Evolutionary conservation across 2,113 vertebrate genomes (phyloP).

Genomic region (Spermophilus dauricus): DNA sequence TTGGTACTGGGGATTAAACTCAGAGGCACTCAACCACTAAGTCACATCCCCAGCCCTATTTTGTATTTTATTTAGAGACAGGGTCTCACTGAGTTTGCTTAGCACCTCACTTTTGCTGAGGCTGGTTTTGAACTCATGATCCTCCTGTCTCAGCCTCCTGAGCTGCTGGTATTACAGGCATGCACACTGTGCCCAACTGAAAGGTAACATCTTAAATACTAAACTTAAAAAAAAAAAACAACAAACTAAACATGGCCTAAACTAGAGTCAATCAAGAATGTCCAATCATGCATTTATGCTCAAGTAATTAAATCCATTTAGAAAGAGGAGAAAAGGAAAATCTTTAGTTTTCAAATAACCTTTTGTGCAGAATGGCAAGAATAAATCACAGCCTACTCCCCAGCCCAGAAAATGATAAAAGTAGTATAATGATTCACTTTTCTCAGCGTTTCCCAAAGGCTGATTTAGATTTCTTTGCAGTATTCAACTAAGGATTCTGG

Average conservation of each 20-base stretch:
- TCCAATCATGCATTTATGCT: neutral
- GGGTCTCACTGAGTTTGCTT: too few relatives aligned
- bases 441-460: constrained; percentile 42
- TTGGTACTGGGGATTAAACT: too few relatives aligned
- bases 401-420: neutral
- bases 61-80: too few relatives aligned
- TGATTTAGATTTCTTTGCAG: constrained; percentile 75
- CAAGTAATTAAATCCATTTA: neutral
- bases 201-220: neutral
- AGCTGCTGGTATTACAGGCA: too few relatives aligned
- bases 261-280: neutral
- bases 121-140: too few relatives aligned
- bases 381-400: neutral
- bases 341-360: neutral
- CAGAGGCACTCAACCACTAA: too few relatives aligned
- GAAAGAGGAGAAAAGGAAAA: neutral
- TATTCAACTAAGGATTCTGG: constrained; percentile 60
- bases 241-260: neutral
- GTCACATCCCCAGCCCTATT: too few relatives aligned
- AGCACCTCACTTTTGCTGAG: too few relatives aligned
- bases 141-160: too few relatives aligned
- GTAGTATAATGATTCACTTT: constrained; percentile 41
- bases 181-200: neutral
- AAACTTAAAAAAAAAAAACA: neutral
- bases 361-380: neutral